Conservation (phyloP, 2,113 vertebrate genomes). For the Gymnocephalus cernua region DNA sequence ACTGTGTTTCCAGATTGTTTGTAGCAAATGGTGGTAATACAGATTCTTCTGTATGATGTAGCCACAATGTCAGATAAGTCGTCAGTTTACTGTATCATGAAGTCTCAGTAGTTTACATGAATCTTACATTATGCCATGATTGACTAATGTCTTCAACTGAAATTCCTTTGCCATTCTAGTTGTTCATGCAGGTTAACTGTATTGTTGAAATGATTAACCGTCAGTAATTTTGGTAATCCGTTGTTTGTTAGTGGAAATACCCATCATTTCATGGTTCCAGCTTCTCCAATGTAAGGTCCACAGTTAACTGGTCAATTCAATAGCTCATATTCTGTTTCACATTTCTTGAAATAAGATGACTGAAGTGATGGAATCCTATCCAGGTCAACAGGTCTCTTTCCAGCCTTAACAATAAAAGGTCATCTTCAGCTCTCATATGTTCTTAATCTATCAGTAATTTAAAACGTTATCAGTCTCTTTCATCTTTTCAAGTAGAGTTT, state of each 20-base stretch:
- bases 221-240: not conserved
- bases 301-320: not conserved
- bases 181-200: not conserved
- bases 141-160: not conserved
- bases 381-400: not conserved
- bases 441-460: conserved; percentile 17
- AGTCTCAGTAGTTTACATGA: not conserved
- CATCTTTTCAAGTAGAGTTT: conserved; percentile 13
- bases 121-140: not conserved
- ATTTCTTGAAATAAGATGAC: not conserved
- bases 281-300: not conserved
- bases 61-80: not conserved
- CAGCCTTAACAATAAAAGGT: conserved; percentile 34
- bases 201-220: not conserved
- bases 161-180: not conserved
- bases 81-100: not conserved
- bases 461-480: conserved; percentile 3
- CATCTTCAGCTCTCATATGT: conserved; percentile 15
- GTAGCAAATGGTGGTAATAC: not conserved
- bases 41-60: not conserved
- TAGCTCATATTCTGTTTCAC: not conserved
- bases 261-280: not conserved
- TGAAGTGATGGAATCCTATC: not conserved
- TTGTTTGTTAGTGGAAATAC: not conserved
- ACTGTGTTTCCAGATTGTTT: not conserved